Percentiles rank a stretch among this genome's conserved stretches.
Evolutionary conservation across 2,888 invertebrate species (phyloP).

Genomic region (Tanypteryx hageni): DNA sequence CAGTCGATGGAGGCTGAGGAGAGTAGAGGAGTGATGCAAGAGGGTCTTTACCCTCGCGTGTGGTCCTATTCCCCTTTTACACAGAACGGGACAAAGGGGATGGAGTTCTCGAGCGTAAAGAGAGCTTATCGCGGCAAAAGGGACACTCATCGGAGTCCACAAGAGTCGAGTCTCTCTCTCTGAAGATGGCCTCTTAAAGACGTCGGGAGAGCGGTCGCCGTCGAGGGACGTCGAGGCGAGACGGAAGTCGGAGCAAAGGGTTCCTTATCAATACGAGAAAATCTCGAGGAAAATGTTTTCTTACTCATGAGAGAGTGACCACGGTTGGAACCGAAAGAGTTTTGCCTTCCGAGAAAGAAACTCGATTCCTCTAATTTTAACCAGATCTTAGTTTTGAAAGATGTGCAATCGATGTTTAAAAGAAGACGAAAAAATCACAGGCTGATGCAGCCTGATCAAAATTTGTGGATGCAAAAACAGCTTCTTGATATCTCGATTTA

Average conservation of each 20-base stretch:
- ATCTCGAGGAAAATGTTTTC: constrained; percentile 7
- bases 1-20: no score
- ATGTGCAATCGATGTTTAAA: no score
- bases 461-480: no score
- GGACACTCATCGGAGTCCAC: background rate
- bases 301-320: background rate
- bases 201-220: background rate
- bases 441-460: no score
- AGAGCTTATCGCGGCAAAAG: background rate
- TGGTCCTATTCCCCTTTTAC: background rate
- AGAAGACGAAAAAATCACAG: no score
- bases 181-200: background rate
- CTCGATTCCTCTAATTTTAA: background rate
- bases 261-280: background rate
- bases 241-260: background rate
- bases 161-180: background rate
- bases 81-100: background rate
- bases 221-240: background rate
- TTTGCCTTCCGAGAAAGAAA: background rate
- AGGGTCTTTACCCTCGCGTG: background rate
- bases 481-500: no score
- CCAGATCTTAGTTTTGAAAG: no score
- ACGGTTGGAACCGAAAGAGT: background rate
- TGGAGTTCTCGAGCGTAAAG: background rate
- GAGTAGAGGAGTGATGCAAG: background rate